Base-by-base conservation (phyloP, 2,888 invertebrate genomes). In the Cosmia trapezina region DNA sequence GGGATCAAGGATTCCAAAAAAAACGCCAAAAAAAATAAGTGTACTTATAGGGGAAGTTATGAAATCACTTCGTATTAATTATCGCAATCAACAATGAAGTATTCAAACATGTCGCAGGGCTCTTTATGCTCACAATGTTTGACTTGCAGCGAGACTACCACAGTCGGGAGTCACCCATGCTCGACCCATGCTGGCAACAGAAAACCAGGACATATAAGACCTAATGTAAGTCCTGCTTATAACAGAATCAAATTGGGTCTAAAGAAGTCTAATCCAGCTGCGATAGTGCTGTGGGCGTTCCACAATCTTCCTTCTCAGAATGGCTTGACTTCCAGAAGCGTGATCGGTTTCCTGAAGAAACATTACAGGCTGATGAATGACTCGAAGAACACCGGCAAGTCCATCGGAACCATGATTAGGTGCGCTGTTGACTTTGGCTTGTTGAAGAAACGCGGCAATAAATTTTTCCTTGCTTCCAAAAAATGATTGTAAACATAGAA, bases 231-330 rank as follows among this genome's bases (percentile, higher is more conserved):
- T 17, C 56, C 65, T 17, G 60, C 65, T 7, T 90, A 89, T 79
- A 74, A 77, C 54, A 88, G 78, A 76, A 89, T 93, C 62, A 91
- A 88, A 70, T 61, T 65, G 0, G 93, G 91, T 0, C 63, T 92
- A 3, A 85, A 76, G 28, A 89, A 83, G 37, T 89, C 90, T 0
- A 88, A 91, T 19, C 94, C 94, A 1, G 93, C 92, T 0, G 93
- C 94, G 0, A 91, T 94, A 37, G 89, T 94, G 0, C 84, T 93
- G 0, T 93, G 93, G 93, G 92, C 93, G 0, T 94, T 94, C 76
- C 92, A 92, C 84, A 89, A 91, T 68, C 83, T 94, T 4, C 91
- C 91, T 4, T 88, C 91, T 0, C 61, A 67, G 7, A 51, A 87
- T 33, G 94, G 94, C 0, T 82, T 94, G 0, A 93, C 94, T 2